A percentile compares a stretch with the other conserved stretches of the same genome.
These are phyloP conservation scores for Galeopterus variegatus DNA, from an alignment of 2,113 vertebrate species.

Conservation along the genomic window DNA sequence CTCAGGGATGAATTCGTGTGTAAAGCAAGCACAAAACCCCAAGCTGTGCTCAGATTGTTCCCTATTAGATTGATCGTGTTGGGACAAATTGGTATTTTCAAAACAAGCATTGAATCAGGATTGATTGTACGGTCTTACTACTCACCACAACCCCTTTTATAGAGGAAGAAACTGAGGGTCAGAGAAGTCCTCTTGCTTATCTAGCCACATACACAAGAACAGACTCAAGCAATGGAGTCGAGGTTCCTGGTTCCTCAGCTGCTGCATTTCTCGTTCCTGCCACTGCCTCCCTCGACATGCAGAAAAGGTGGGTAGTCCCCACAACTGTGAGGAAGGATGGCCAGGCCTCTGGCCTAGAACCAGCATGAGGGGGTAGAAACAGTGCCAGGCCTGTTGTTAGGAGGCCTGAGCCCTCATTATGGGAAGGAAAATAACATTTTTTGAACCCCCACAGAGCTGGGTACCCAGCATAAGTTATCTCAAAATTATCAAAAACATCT, in stretches of 20 bases:
- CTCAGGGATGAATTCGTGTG: accelerated
- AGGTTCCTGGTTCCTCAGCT: too few species aligned
- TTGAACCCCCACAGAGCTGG: not conserved
- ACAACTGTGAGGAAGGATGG: accelerated
- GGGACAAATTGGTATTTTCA: not conserved
- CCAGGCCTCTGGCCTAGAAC: not conserved
- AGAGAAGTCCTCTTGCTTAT: not conserved
- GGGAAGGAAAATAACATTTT: not conserved
- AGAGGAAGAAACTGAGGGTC: not conserved
- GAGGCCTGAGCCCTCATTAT: not conserved
- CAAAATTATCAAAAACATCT: not conserved
- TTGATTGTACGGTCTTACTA: accelerated
- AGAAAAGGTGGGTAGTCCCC: not conserved
- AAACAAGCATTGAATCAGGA: not conserved
- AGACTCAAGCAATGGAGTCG: not conserved
- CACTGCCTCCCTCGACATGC: accelerated
- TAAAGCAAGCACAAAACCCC: too few species aligned
- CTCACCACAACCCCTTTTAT: accelerated
- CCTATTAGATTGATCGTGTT: accelerated
- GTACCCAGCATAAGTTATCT: not conserved
- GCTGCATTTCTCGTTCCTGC: not conserved
- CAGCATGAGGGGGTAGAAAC: accelerated
- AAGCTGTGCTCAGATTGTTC: too few species aligned
- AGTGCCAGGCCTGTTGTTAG: accelerated
- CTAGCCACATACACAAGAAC: too few species aligned